Conservation (phyloP, 2,888 invertebrate genomes). For the Lasioglossum leucozonium region DNA sequence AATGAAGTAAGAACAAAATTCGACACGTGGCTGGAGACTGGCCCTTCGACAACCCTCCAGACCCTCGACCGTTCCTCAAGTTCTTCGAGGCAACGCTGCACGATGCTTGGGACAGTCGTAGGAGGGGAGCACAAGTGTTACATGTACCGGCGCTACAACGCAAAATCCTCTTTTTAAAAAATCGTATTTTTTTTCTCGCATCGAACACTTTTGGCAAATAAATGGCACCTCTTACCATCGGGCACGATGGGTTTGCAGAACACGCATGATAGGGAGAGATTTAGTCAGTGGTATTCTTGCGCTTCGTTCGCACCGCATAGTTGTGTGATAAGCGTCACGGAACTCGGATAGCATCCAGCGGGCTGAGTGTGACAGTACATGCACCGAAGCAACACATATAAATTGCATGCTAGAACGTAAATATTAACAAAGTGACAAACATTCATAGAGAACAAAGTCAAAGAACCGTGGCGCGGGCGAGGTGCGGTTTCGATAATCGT, state of each 20-base stretch:
- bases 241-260: slow-evolving; percentile 77
- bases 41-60: background rate
- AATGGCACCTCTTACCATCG: slow-evolving; percentile 79
- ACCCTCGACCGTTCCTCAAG: background rate
- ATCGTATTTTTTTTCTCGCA: background rate
- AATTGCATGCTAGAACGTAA: slow-evolving; percentile 79
- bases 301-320: slow-evolving; percentile 70
- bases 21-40: background rate
- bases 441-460: slow-evolving; percentile 63
- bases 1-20: too few species aligned
- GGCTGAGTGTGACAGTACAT: slow-evolving; percentile 78
- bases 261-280: slow-evolving; percentile 72
- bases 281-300: slow-evolving; percentile 74
- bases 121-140: slow-evolving; percentile 4
- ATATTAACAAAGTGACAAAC: slow-evolving; percentile 69
- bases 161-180: slow-evolving; percentile 26
- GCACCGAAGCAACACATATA: slow-evolving; percentile 79
- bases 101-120: background rate
- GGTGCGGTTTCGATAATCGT: slow-evolving; percentile 15
- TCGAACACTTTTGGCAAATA: slow-evolving; percentile 56
- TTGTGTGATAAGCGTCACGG: slow-evolving; percentile 75
- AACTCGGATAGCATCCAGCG: slow-evolving; percentile 76
- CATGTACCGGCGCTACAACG: slow-evolving; percentile 39
- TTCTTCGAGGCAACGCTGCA: slow-evolving; percentile 1
- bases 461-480: slow-evolving; percentile 47